A percentile compares a stretch with the other conserved stretches of the same genome.
These are phyloP conservation scores for Bombus sylvicola DNA, from an alignment of 1,140 invertebrate genomes.

Conservation along the genomic window DNA sequence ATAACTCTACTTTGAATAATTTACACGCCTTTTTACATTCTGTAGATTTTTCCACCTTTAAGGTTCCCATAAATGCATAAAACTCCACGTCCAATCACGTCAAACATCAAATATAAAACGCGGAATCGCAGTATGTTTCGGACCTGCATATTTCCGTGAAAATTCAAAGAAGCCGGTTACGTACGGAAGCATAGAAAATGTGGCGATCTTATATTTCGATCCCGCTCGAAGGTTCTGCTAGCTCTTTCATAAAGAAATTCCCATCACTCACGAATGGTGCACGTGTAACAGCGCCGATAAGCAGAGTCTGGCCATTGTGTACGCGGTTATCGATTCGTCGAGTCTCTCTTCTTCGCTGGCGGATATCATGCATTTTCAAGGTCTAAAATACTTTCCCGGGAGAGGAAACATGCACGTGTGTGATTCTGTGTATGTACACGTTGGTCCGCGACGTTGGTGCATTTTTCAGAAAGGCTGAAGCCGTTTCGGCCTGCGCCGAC, in stretches of 20 bases:
- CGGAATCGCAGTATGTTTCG: neutral
- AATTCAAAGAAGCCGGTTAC: constrained; percentile 5
- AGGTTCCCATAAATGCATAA: too few relatives aligned
- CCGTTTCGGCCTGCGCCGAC: constrained; percentile 42
- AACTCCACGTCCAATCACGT: too few relatives aligned
- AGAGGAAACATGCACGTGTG: neutral
- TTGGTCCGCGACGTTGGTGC: constrained; percentile 46
- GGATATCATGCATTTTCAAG: constrained; percentile 72
- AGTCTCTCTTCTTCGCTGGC: constrained; percentile 23
- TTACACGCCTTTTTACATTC: too few relatives aligned
- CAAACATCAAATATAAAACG: too few relatives aligned
- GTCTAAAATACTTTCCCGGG: constrained; percentile 69
- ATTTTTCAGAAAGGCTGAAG: constrained; percentile 72
- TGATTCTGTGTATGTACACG: too few relatives aligned
- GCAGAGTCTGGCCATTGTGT: constrained; percentile 20
- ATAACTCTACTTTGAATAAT: too few relatives aligned
- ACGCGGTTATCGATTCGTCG: constrained; percentile 61
- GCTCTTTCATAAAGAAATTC: constrained; percentile 57
- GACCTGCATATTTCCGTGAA: constrained; percentile 15
- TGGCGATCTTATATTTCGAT: neutral
- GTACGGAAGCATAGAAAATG: neutral
- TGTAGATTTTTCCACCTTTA: too few relatives aligned
- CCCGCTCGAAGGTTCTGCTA: neutral
- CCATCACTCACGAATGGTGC: constrained; percentile 45
- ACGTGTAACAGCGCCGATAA: constrained; percentile 35